These are phyloP conservation scores for Microcebus ravelobensis DNA, from an alignment of 2,113 vertebrate species.

Conservation along the genomic window DNA sequence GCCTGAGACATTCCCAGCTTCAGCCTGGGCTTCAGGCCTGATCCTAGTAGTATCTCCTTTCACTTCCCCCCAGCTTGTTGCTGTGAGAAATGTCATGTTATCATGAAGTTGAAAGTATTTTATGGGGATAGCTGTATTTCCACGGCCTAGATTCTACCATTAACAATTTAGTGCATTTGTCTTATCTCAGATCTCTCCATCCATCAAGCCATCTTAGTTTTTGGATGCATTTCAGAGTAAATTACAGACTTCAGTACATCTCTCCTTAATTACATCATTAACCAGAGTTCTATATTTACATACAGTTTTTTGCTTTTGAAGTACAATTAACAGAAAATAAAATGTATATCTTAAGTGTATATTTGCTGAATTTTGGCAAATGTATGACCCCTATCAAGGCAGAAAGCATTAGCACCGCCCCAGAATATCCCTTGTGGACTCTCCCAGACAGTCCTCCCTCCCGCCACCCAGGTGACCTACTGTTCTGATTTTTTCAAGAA, in stretches of 20 bases:
- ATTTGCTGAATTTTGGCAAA: background rate
- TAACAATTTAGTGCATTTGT: background rate
- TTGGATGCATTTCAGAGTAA: constrained; percentile 12
- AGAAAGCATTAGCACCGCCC: background rate
- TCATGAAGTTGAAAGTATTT: background rate
- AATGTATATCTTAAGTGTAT: background rate
- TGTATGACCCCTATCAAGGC: background rate
- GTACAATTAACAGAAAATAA: background rate
- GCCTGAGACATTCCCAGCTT: background rate
- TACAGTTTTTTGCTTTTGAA: background rate
- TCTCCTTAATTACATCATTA: background rate
- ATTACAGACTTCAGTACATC: background rate
- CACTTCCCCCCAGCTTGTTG: background rate
- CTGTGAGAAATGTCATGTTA: background rate
- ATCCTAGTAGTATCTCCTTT: background rate
- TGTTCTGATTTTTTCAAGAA: background rate
- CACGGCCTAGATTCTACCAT: background rate
- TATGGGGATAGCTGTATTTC: background rate
- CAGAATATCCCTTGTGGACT: background rate
- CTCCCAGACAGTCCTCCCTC: background rate
- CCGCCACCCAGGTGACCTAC: background rate
- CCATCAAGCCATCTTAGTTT: background rate
- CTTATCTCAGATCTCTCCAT: background rate
- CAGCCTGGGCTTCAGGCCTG: background rate
- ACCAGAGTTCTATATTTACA: background rate